Conservation (phyloP, 2,888 invertebrate species). For the Andrena marginata region DNA sequence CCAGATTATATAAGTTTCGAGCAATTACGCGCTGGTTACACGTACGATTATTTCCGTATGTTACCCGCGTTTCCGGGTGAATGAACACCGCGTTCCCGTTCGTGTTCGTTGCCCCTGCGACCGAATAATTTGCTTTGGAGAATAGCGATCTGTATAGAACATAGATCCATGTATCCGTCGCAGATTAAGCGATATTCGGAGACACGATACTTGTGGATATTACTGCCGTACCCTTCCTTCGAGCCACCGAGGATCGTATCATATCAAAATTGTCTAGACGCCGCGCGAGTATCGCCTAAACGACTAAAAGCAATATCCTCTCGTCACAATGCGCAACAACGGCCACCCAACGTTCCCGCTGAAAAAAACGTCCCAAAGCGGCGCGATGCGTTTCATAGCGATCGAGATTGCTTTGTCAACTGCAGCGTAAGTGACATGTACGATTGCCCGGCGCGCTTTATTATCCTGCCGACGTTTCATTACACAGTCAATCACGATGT, state of each 20-base stretch:
- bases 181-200: neutral
- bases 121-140: neutral
- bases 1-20: slow-evolving; percentile 51
- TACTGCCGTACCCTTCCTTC: too few relatives aligned
- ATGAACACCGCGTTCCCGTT: neutral
- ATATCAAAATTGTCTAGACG: too few relatives aligned
- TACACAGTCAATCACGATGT: slow-evolving; percentile 63
- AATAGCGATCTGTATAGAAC: neutral
- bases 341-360: neutral
- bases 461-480: slow-evolving; percentile 63
- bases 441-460: slow-evolving; percentile 45
- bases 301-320: neutral
- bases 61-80: neutral
- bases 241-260: too few relatives aligned
- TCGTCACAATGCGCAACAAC: neutral
- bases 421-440: slow-evolving; percentile 58
- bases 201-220: neutral
- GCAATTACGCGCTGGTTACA: slow-evolving; percentile 40
- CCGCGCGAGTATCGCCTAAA: too few relatives aligned
- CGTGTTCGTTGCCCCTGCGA: neutral
- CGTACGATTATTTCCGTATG: slow-evolving; percentile 22
- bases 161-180: neutral
- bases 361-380: slow-evolving; percentile 11
- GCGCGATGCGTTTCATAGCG: slow-evolving; percentile 25
- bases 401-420: slow-evolving; percentile 48